Base-by-base conservation (phyloP, 2,888 invertebrate species). In the Margaritifera margaritifera region DNA sequence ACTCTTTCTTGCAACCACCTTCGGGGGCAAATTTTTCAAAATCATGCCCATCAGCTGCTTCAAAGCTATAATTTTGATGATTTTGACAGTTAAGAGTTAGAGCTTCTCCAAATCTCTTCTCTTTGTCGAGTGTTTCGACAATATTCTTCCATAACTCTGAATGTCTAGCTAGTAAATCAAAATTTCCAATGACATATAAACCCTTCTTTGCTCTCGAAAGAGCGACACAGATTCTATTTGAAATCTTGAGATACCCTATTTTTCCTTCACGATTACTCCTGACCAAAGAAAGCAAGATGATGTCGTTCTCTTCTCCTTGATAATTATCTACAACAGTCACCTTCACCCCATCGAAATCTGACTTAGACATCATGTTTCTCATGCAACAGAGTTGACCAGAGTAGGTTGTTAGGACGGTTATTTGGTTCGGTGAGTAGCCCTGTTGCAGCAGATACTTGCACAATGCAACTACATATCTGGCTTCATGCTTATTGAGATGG, bases 231-330 rank as follows among this genome's bases (percentile, higher is more conserved):
- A 88, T 77, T 58, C 89, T 65, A 71, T 89, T 89, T 50, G 84
- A 81, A 51, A 79, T 69, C 53, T 75, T 77, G 27, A 83, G 65
- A 74, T 89, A 89, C 3, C 89, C 89, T 60, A 88, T 84, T 4
- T 72, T 79, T 0, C 77, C 81, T 22, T 84, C 75, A 6, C 63
- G 62, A 77, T 89, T 89, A 69, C 87, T 88, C 61, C 89, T 77
- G 6, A 90, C 89, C 20, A 89, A 79, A 3, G 89, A 89, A 18
- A 90, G 73, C 22, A 90, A 63, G 50, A 90, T 82, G 60, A 90
- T 88, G 66, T 89, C 89, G 73, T 89, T 90, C 74, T 90, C 89
- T 67, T 89, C 88, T 8, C 89, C 89, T 73, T 89, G 89, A 63
- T 80, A 89, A 71, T 88, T 88, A 73, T 89, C 89, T 20, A 88